Percentiles rank a stretch among this genome's conserved stretches.
Evolutionary conservation across 1,140 invertebrate species (phyloP).

Genomic region (Pseudoatta argentina): DNA sequence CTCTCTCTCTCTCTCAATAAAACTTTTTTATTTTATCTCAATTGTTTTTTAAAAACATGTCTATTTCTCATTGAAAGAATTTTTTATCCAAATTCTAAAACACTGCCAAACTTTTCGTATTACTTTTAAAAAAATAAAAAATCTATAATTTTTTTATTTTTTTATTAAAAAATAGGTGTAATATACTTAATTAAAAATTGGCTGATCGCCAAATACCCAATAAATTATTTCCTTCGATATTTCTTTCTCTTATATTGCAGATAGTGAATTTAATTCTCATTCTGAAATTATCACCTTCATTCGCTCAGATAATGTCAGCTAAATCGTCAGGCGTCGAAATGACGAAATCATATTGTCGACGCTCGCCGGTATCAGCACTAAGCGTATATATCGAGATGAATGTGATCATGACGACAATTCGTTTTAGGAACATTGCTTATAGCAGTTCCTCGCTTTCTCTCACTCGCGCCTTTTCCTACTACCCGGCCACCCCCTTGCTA

Average conservation of each 20-base stretch:
- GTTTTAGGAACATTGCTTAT: conserved; percentile 54
- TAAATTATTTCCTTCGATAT: background rate
- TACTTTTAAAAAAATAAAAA: too few species aligned
- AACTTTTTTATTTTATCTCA: too few species aligned
- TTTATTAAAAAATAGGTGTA: too few species aligned
- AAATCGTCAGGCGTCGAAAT: conserved; percentile 52
- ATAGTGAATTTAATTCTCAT: background rate
- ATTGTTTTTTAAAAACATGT: too few species aligned
- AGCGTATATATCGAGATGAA: conserved; percentile 31
- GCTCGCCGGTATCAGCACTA: conserved; percentile 9
- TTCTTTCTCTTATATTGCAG: background rate
- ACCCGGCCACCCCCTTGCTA: conserved; percentile 4
- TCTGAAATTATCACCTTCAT: background rate
- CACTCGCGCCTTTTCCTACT: background rate
- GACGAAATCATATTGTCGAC: conserved; percentile 35
- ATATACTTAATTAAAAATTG: background rate
- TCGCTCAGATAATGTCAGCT: conserved; percentile 5
- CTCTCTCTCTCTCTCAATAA: too few species aligned
- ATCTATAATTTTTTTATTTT: too few species aligned
- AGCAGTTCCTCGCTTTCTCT: conserved; percentile 10
- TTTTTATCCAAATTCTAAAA: too few species aligned
- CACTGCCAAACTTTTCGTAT: too few species aligned
- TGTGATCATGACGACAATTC: conserved; percentile 53
- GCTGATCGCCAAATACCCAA: too few species aligned
- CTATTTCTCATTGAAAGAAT: too few species aligned